Base-by-base conservation (phyloP, 2,797 vertebrate species). In the Sorex maritimensis region DNA sequence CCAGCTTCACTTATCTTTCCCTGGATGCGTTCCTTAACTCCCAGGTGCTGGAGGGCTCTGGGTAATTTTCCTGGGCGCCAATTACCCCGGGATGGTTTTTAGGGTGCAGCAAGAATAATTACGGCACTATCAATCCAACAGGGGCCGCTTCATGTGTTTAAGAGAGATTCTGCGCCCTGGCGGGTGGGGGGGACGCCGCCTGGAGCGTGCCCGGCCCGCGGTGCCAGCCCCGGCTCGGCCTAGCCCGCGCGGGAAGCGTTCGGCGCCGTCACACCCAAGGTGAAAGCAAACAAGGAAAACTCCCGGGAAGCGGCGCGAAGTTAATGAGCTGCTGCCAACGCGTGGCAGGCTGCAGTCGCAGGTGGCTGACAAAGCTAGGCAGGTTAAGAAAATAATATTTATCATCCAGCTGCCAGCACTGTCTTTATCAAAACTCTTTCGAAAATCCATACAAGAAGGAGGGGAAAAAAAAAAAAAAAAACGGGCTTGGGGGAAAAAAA, bases 101-200 rank as follows among this genome's bases (percentile, higher is more conserved):
- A 98, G 98, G 99, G 98, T 98, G 98, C 99, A 99, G 98, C 98
- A 97, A 98, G 41, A 99, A 99, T 99, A 99, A 99, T 99, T 99
- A 99, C 98, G 98, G 99, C 98, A 98, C 99, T 99, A 99, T 99
- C 98, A 98, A 98, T 98, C 98, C 99, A 98, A 99, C 99, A 99
- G 98, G 98, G 98, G 98, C 98, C 98, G 98, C 99, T 98, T 99
- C 99, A 98, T 99, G 98, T 99, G 98, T 99, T 99, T 98, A 99
- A 99, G 98, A 98, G 98, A 98, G 98, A 98, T 98, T 99, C 97
- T 97, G 98, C 97, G 97, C 97, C 98, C 97, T 98, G 96, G 98
- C 97, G 74, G 98, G 98, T 98, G 97, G 96, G 74, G 98, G 98
- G 98, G 97, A 14, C 10, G 96, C 97, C 97, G 98, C 98, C 98